Evolutionary conservation across 2,113 vertebrate genomes (phyloP), one percentile per base, ranked within the genome.

Genomic region (Oncorhynchus masou): DNA sequence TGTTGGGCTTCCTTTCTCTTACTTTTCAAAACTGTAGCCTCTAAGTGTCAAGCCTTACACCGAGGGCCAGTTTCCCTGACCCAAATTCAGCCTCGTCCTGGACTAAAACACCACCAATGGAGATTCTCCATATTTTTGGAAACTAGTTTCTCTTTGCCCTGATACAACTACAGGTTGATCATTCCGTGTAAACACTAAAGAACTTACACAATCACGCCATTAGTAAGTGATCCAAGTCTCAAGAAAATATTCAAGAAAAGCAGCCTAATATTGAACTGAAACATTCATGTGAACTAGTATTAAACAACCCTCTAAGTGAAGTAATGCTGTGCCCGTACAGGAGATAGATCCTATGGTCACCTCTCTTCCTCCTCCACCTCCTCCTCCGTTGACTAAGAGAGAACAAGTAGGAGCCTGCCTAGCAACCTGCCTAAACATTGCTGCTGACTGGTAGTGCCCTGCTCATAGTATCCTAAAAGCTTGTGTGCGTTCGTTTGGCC

Each of bases 341-440:
- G 89, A 88, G 49, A 76, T 87, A 74, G 88, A 86, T 51, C 72
- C 68, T 3, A 72, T 65, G 48, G 83, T 76, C 67, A 79, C 84
- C 64, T 76, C 83, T 51, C 51, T 19, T 54, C 51, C 51, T 54
- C 51, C 51, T 54, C 51, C 51, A 19, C 3, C 34, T 34, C 34
- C 49, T 51, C 11, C 49, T 51, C 59, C 74, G 2, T 79, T 80
- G 69, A 77, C 71, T 81, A 87, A 87, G 68, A 82, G 82, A 82
- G 78, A 86, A 84, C 88, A 92, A 83, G 93, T 94, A 94, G 94
- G 93, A 86, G 13, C 80, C 49, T 19, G 51, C 16, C 51, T 54
- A 54, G 51, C 51, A 54, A 54, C 70, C 83, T 81, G 82, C 81
- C 66, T 78, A 68, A 20, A 19, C 65, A 22, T 39, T 71, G 71